phyloP scores from a whole-genome alignment of 2,113 vertebrate genomes.

The Corythaeola cristata region DNA sequence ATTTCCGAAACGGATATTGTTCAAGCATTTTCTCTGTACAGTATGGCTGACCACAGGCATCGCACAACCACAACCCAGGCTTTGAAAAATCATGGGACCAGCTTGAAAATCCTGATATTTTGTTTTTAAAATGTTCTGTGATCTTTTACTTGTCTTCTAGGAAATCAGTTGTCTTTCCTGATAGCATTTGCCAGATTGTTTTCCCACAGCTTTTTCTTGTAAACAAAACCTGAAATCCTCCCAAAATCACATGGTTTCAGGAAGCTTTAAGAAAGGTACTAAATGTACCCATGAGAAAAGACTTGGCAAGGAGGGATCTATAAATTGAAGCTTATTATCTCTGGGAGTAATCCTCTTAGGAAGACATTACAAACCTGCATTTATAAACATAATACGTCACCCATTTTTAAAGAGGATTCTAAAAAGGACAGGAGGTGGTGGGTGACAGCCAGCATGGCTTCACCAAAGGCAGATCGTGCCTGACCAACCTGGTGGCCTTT shows the following conservation, averaged over 20 bases:
- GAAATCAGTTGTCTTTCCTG: neutral
- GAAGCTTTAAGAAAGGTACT: neutral
- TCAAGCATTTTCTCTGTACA: fast-evolving
- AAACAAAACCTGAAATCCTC: neutral
- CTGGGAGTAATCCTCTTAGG: neutral
- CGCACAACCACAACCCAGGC: neutral
- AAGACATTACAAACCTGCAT: neutral
- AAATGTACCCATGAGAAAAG: neutral
- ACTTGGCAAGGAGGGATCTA: neutral
- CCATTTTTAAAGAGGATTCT: neutral
- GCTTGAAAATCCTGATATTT: neutral
- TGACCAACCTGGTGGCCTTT: too few species aligned
- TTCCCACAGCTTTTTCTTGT: neutral
- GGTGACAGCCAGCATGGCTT: too few species aligned
- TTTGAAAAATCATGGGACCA: neutral
- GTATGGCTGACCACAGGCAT: neutral
- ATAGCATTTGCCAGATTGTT: neutral
- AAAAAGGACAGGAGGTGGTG: too few species aligned
- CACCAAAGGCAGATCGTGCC: too few species aligned
- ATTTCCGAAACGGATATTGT: neutral
- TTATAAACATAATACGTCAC: neutral
- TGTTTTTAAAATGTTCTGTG: neutral
- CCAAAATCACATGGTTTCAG: neutral
- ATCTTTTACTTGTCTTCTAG: neutral
- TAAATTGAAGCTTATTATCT: neutral